Conservation (phyloP, 2,113 vertebrate genomes). For the Triplophysa tibetana region DNA sequence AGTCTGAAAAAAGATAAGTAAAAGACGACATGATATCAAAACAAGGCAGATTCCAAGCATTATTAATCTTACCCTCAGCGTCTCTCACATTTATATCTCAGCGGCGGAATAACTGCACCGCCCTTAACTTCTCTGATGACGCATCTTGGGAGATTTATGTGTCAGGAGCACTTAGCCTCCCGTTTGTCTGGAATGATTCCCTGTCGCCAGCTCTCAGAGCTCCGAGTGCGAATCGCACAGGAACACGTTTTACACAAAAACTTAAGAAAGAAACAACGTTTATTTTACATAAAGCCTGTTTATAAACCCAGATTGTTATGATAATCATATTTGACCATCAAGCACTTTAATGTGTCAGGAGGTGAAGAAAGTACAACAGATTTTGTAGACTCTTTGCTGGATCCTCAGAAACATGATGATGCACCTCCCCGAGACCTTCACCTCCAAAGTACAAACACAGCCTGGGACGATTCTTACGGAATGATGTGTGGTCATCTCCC, state of each 20-base stretch:
- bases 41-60: slow-evolving; percentile 5
- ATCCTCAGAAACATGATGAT: neutral
- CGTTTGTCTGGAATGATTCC: slow-evolving; percentile 9
- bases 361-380: neutral
- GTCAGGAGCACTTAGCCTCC: neutral
- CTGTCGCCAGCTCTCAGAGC: neutral
- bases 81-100: neutral
- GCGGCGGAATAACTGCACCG: slow-evolving; percentile 7
- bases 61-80: slow-evolving; percentile 17
- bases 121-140: slow-evolving; percentile 16
- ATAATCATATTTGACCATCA: too few relatives aligned
- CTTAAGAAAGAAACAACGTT: too few relatives aligned
- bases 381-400: neutral
- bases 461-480: too few relatives aligned
- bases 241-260: too few relatives aligned
- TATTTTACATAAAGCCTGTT: too few relatives aligned
- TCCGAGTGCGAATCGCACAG: neutral
- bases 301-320: too few relatives aligned
- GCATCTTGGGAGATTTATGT: slow-evolving; percentile 18
- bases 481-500: too few relatives aligned
- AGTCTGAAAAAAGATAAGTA: neutral
- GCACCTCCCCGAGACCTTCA: neutral
- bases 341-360: too few relatives aligned
- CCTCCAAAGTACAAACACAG: neutral
- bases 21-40: neutral